Base-by-base conservation (phyloP, 2,888 invertebrate genomes). In the Polietes domitor region DNA sequence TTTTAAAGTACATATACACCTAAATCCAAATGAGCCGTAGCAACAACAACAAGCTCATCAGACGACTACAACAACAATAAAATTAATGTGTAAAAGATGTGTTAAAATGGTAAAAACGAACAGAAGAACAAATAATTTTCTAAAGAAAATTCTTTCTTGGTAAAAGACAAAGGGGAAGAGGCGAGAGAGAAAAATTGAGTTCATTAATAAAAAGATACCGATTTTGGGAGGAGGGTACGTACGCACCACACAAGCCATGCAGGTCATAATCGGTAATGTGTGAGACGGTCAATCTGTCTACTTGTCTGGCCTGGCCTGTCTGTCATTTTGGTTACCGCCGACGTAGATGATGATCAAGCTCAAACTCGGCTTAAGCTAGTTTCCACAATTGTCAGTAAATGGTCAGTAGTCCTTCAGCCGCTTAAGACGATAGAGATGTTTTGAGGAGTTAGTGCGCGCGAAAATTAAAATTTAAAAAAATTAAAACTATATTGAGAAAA, bases 401-500 rank as follows among this genome's bases (percentile, higher is more conserved):
- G 47, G 19, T 82, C 71, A 85, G 82, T 85, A 80, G 77, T 82
- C 80, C 82, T 82, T 77, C 32, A 50, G 72, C 32, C 28, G 71
- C 76, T 37, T 7, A 75, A 65, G 50, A 58, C 47, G 50, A 53
- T 50, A 65, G 19, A 71, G 50, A 65, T 78, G 70, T 77, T 71
- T 2, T 70, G 26, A 28, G 26, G 19, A 3, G 28, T 41, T n/a
- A 50, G n/a, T 43, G 24, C 26, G n/a, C n/a, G n/a, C 17, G 37
- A 37, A 58, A 61, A 68, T 37, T 70, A 55, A 55, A 65, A 71
- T 37, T 65, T 17, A 19, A 17, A n/a, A 43, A 19, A 28, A 28
- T 43, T 47, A 41, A 24, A 58, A 32, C 2, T 50, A 58, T 24
- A 26, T 21, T 21, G 21, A 26, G 15, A 58, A 37, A 53, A 26